A percentile compares a stretch with the other conserved stretches of the same genome.
Conservation (phyloP, 2,888 invertebrate genomes). For the Chymomyza procnemis region DNA sequence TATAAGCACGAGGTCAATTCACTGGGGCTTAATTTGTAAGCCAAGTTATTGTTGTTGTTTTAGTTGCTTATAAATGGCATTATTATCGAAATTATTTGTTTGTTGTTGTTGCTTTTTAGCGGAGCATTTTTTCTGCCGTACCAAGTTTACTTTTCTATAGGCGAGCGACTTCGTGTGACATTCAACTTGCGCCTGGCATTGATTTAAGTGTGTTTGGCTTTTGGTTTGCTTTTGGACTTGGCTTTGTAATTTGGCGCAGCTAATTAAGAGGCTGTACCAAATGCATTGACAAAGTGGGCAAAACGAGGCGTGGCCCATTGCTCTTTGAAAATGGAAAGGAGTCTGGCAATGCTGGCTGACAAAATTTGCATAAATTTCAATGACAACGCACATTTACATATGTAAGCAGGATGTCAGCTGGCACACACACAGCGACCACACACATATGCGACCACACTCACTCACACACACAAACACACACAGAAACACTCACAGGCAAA, state of each 20-base stretch:
- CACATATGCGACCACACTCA: no score
- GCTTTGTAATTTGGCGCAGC: conserved; percentile 7
- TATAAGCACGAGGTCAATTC: conserved; percentile 18
- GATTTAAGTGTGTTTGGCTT: not conserved
- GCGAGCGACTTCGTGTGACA: not conserved
- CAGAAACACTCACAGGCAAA: not conserved
- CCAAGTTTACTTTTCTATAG: not conserved
- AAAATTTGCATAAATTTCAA: conserved; percentile 59
- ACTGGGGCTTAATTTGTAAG: conserved; percentile 27
- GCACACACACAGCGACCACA: no score
- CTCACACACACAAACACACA: no score
- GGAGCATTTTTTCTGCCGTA: not conserved
- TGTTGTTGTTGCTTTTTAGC: conserved; percentile 17
- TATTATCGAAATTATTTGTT: conserved; percentile 40
- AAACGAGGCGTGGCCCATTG: not conserved
- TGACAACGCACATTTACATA: conserved; percentile 13
- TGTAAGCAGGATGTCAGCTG: no score
- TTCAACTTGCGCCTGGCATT: not conserved
- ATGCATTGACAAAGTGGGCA: not conserved
- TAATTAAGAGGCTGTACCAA: conserved; percentile 49
- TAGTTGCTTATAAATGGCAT: conserved; percentile 40
- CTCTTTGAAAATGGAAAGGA: not conserved
- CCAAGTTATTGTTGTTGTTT: conserved; percentile 14
- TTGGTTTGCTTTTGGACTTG: not conserved
- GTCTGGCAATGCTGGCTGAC: conserved; percentile 4